Evolutionary conservation across 2,888 invertebrate species (phyloP), one percentile per base, ranked within the genome.

Genomic region (Dryadula phaetusa): DNA sequence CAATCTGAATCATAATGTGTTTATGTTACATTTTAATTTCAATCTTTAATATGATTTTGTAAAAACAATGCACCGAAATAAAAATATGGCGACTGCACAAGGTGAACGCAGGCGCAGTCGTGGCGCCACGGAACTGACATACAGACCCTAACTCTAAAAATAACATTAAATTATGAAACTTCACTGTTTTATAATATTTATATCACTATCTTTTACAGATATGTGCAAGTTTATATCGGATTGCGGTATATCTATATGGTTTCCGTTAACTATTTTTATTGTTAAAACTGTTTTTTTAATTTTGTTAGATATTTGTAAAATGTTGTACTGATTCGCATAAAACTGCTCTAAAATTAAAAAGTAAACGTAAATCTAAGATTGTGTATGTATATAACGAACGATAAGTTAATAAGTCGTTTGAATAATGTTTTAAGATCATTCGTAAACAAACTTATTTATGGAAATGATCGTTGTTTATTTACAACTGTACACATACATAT

Each of bases 51-150:
- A 66, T 70, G 66, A 62, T 64, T 71, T 67, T 64, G 54, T 62
- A 52, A 66, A 40, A 75, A 71, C 56, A 71, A 65, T 67, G 56
- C 66, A 62, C 66, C 75, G 73, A 76, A 79, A 79, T 79, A 78
- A 78, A 77, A 74, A 70, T 65, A 69, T 66, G 73, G 65, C 66
- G 75, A 76, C 68, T 70, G 61, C 52, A 72, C 82, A 83, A 84
- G 81, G 82, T 79, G 77, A 80, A 70, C 76, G 63, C 73, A 76
- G 77, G 79, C 78, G 71, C 47, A 40, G 68, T 49, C 37, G 60
- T 69, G 73, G 72, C 73, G 74, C 74, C 72, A 64, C 69, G 69
- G 64, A 66, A 69, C 67, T 37, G 76, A 77, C 76, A 76, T 65
- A 75, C 72, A 58, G 70, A 60, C 61, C 22, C 32, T 20, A 16